These are phyloP conservation scores for Caenorhabditis becei DNA, from an alignment of 2,888 invertebrate genomes.

Conservation along the genomic window DNA sequence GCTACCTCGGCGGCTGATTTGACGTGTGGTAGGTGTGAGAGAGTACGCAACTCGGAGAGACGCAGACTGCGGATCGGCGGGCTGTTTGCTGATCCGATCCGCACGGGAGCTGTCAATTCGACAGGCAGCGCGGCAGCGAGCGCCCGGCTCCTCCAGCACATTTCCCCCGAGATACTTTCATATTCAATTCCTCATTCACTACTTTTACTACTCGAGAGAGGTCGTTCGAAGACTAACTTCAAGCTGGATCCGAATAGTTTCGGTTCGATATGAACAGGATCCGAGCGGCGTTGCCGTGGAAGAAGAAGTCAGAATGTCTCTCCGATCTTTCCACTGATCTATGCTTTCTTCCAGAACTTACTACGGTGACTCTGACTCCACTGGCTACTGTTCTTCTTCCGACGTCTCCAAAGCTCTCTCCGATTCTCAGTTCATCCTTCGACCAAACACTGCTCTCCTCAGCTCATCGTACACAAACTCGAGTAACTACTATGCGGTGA, in stretches of 20 bases:
- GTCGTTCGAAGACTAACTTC: not conserved
- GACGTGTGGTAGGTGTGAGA: constrained; percentile 15
- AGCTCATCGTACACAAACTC: constrained; percentile 42
- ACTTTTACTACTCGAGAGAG: constrained; percentile 5
- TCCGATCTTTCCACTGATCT: not conserved
- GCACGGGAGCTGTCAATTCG: constrained; percentile 48
- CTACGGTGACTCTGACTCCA: constrained; percentile 66
- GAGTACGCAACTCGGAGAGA: constrained; percentile 1
- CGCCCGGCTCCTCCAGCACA: constrained; percentile 8
- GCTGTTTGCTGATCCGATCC: constrained; percentile 39
- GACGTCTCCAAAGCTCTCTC: constrained; percentile 60
- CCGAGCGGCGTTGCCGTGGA: constrained; percentile 56
- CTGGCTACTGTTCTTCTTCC: constrained; percentile 65
- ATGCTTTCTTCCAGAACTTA: constrained; percentile 48
- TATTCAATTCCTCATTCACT: constrained; percentile 12
- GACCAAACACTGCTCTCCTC: constrained; percentile 53
- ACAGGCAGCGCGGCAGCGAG: constrained; percentile 29
- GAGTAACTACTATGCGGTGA: constrained; percentile 50
- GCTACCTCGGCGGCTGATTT: constrained; percentile 34
- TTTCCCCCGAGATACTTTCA: constrained; percentile 10
- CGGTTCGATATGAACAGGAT: constrained; percentile 42
- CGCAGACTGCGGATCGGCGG: not conserved
- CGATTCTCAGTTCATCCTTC: constrained; percentile 68
- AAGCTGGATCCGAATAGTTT: too few relatives aligned
- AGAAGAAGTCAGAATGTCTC: constrained; percentile 37